Evolutionary conservation across 2,888 invertebrate species (phyloP), one percentile per base, ranked within the genome.

Genomic region (Noctuana brunneofusca): DNA sequence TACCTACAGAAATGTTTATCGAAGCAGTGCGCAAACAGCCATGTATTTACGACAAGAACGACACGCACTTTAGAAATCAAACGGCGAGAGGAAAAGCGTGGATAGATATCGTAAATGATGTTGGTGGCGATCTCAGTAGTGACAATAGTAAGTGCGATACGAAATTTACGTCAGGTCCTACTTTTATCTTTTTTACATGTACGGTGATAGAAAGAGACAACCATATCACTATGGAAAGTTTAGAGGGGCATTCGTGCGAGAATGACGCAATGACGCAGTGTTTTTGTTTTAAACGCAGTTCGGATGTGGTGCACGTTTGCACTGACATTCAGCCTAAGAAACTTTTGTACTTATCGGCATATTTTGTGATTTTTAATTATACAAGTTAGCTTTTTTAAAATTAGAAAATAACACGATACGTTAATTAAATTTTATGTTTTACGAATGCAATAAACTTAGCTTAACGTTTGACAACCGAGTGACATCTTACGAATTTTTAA

Each of bases 221-320:
- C 43, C 1, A 5, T 48, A 20, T 12, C 12, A 14, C 16, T 38
- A n/a, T 24, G 24, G 22, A n/a, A 38, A 38, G 38, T 22, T 12
- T 2, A n/a, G 11, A 22, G n/a, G 12, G 49, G 9, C 24, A 49
- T 27, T 24, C 14, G 49, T 49, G 41, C 14, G 16, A 24, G 24
- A 49, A 49, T 49, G 22, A 24, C 24, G 49, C 49, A 49, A 27
- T 49, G 49, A 49, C 49, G 49, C 49, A 49, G 24, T 24, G 24
- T 24, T 22, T 22, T 22, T 20, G 46, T 20, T 20, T 12, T 20
- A 20, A 46, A 18, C 46, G 46, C 46, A 20, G 20, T 12, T 20
- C 12, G 3, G 20, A 41, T 41, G 41, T 16, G 41, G 2, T 41
- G 16, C n/a, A 41, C 16, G 16, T 8, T 43, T 43, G 18, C 4